Conservation (phyloP, 2,113 vertebrate species). For the Vulpes lagopus region DNA sequence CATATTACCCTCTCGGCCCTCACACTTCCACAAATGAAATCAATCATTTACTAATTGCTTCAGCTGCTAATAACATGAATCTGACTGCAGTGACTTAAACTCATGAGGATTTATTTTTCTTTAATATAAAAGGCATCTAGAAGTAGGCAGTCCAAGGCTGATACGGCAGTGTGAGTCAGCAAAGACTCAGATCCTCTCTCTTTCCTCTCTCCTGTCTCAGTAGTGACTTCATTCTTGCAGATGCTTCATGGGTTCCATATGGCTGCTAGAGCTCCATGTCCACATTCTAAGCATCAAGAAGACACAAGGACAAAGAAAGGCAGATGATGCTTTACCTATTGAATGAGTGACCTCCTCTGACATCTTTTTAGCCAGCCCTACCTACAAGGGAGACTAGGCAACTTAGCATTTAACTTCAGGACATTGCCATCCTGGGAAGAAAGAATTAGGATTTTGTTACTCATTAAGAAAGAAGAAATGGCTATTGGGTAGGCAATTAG, state of each 20-base stretch:
- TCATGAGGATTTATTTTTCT: neutral
- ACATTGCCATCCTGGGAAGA: neutral
- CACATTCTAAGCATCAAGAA: neutral
- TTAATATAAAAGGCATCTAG: neutral
- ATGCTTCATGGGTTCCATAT: neutral
- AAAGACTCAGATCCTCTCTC: neutral
- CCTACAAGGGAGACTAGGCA: neutral
- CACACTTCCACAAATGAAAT: neutral
- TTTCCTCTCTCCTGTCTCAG: neutral
- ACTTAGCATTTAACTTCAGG: neutral
- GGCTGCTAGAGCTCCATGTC: neutral
- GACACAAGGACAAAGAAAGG: neutral
- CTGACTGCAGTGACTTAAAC: neutral
- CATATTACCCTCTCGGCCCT: neutral
- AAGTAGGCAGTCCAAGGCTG: neutral
- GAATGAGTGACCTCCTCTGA: neutral
- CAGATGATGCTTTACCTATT: neutral
- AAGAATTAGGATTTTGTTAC: neutral
- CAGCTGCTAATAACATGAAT: neutral
- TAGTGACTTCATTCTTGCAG: constrained; percentile 10
- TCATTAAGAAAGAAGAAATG: neutral
- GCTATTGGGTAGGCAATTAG: neutral
- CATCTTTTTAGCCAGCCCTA: neutral
- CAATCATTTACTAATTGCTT: neutral
- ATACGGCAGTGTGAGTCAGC: neutral